Evolutionary conservation across 2,888 invertebrate genomes (phyloP).

Genomic region (Villa cingulata): DNA sequence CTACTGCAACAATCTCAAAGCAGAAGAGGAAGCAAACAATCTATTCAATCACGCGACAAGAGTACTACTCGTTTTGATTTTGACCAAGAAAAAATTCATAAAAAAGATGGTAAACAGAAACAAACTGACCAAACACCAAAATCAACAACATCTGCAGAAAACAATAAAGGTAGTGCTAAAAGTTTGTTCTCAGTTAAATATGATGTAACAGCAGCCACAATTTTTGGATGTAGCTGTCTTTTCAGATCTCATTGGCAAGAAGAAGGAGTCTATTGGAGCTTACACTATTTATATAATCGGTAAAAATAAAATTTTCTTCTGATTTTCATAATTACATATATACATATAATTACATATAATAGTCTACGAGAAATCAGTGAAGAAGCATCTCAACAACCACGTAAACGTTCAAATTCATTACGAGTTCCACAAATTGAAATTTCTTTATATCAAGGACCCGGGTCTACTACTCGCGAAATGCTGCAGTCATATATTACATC

Average conservation of each 20-base stretch:
- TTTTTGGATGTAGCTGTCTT: constrained; percentile 94
- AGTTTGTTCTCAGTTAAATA: constrained; percentile 26
- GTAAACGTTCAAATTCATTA: constrained; percentile 81
- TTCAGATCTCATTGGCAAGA: constrained; percentile 97
- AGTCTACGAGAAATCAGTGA: constrained; percentile 63
- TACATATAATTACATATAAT: too few species aligned
- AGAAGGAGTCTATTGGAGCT: constrained; percentile 94
- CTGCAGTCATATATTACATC: constrained; percentile 53
- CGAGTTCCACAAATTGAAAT: constrained; percentile 89
- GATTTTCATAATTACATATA: too few species aligned
- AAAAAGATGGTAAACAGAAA: too few species aligned
- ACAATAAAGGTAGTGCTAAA: constrained; percentile 55
- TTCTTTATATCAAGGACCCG: constrained; percentile 68
- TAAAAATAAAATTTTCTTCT: too few species aligned
- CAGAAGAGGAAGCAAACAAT: constrained; percentile 32
- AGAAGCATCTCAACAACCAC: constrained; percentile 59
- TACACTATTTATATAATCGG: constrained; percentile 84
- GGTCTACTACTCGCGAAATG: constrained; percentile 34
- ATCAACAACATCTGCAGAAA: constrained; percentile 52
- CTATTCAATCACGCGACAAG: constrained; percentile 29
- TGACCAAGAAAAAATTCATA: constrained; percentile 28
- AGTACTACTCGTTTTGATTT: constrained; percentile 34
- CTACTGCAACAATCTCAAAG: constrained; percentile 48
- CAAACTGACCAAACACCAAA: constrained; percentile 26
- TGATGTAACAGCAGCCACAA: constrained; percentile 73